These are phyloP conservation scores for Thunnus thynnus DNA, from an alignment of 2,113 vertebrate genomes.

Conservation along the genomic window DNA sequence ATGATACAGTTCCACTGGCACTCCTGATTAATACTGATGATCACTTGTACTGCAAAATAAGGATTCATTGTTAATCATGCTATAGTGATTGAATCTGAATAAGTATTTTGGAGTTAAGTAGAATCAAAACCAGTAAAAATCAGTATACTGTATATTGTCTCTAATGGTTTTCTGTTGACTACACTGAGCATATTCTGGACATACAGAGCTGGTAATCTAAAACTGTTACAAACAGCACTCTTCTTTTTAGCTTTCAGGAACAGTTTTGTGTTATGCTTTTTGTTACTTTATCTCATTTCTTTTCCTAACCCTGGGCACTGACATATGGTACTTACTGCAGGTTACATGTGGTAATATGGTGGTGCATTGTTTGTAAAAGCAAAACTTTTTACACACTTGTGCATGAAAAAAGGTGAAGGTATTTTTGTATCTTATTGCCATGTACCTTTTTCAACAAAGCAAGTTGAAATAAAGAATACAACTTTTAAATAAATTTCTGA, in stretches of 20 bases:
- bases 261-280: conserved; percentile 24
- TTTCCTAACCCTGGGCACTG: conserved; percentile 50
- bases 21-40: conserved; percentile 24
- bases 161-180: neutral
- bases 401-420: conserved; percentile 42
- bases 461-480: conserved; percentile 75
- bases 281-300: conserved; percentile 4
- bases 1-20: conserved; percentile 1
- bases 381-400: conserved; percentile 32
- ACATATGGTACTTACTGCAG: conserved; percentile 48
- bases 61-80: neutral
- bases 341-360: conserved; percentile 40
- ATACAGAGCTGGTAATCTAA: conserved; percentile 24
- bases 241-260: neutral
- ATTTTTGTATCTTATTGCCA: conserved; percentile 65
- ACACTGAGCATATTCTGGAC: conserved; percentile 3
- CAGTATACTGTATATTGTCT: neutral
- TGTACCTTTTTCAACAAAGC: conserved; percentile 72
- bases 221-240: conserved; percentile 5
- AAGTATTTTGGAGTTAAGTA: neutral
- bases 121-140: conserved; percentile 2
- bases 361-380: conserved; percentile 43
- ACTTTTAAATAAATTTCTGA: conserved; percentile 35
- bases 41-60: neutral
- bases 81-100: neutral